Base-by-base conservation (phyloP, 2,888 invertebrate genomes). In the Oxytorus armatus region DNA sequence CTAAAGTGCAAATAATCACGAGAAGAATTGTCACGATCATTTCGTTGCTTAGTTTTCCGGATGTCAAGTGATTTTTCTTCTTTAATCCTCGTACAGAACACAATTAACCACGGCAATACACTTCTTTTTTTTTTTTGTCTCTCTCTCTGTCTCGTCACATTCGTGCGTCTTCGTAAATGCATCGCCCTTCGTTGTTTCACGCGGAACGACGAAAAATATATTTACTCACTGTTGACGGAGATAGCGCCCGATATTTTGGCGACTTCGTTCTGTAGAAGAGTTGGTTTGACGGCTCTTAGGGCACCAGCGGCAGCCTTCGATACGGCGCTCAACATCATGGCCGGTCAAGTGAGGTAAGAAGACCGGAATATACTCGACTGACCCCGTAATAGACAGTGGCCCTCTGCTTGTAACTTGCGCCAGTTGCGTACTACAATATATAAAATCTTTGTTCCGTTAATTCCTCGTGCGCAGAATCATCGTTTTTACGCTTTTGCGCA, bases 291-390 rank as follows among this genome's bases (percentile, higher is more conserved):
- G 86, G 93, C 93, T 92, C 93, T 93, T 81, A 94, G 90, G 88
- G 93, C 93, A 84, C 93, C 93, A 83, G 93, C 90, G 92, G 93
- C 93, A 87, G 93, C 93, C 92, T 93, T 93, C 87, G 93, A 92
- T 82, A 93, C 92, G 88, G 93, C 93, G 88, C 93, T 94, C 92
- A 94, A 93, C 93, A 94, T 94, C 93, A 93, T 93, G 90, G 89
- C 90, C 89, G 89, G 87, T 87, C 89, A 88, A 91, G 88, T 90
- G 89, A 89, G 85, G 81, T 83, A 82, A 82, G 78, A 83, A 85
- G 83, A 88, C 84, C 85, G 88, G 85, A 87, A 87, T 82, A 87
- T 82, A 81, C 81, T 77, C 77, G 81, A 81, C 81, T 81, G 81
- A 81, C 74, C 77, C 79, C 69, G 81, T 21, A 81, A 77, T 77